These are phyloP conservation scores for Platanista minor DNA, from an alignment of 2,113 vertebrate genomes.

Conservation along the genomic window DNA sequence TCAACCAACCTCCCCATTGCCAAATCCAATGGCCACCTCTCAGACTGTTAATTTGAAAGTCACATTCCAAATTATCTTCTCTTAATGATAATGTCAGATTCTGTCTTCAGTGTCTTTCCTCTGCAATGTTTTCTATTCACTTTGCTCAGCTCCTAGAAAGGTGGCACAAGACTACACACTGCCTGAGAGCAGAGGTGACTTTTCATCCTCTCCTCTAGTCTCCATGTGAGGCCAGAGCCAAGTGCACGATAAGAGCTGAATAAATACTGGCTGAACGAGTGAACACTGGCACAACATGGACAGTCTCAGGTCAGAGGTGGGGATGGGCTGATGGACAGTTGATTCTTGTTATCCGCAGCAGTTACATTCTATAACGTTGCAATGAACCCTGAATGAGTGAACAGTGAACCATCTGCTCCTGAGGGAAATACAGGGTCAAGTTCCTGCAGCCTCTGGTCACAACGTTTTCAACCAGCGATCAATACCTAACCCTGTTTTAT, in stretches of 20 bases:
- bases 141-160: neutral
- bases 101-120: neutral
- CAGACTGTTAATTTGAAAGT: neutral
- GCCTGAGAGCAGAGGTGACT: neutral
- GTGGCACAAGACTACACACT: neutral
- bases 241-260: neutral
- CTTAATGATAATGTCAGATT: neutral
- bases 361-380: neutral
- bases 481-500: neutral
- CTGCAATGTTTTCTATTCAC: neutral
- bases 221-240: neutral
- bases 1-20: neutral
- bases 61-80: neutral
- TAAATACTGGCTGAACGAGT: neutral
- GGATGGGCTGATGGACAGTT: no score
- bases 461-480: neutral
- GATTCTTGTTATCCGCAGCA: neutral
- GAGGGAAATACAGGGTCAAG: neutral
- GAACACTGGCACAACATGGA: accelerated
- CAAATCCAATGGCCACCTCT: neutral
- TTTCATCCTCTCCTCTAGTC: neutral
- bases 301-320: neutral
- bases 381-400: neutral
- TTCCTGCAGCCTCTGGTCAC: neutral
- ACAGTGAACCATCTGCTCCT: neutral